These are phyloP conservation scores for Clarias platycephalus DNA, from an alignment of 2,797 vertebrate genomes.

Conservation along the genomic window DNA sequence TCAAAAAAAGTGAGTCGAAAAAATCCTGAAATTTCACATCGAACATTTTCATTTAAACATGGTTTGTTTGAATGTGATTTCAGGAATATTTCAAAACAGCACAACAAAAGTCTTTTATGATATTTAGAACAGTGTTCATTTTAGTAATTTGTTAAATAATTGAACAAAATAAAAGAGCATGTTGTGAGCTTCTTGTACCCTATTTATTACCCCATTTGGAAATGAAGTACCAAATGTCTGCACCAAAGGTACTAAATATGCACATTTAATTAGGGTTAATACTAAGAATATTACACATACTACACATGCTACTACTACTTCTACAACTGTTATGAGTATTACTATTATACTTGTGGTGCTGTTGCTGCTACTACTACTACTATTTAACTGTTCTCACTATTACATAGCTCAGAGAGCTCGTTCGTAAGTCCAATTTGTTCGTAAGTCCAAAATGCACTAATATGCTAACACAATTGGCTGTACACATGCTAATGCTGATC, in stretches of 20 bases:
- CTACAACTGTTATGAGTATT: neutral
- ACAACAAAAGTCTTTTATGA: too few species aligned
- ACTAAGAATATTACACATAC: neutral
- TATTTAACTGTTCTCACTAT: too few species aligned
- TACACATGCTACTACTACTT: neutral
- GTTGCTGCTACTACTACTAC: too few species aligned
- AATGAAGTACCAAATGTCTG: neutral
- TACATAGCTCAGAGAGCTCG: too few species aligned
- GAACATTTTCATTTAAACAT: neutral
- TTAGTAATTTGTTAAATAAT: neutral
- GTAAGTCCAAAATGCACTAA: too few species aligned
- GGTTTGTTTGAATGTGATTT: neutral
- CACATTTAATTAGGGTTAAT: neutral
- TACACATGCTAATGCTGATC: too few species aligned
- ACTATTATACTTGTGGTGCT: too few species aligned
- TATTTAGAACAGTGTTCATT: neutral
- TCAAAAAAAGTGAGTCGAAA: neutral
- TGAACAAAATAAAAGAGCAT: neutral
- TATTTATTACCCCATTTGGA: neutral
- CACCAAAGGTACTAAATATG: neutral
- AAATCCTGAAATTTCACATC: neutral
- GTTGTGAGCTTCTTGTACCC: neutral
- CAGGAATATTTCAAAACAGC: too few species aligned
- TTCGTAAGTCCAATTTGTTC: too few species aligned
- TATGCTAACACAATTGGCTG: too few species aligned